Evolutionary conservation across 2,113 vertebrate genomes (phyloP), one percentile per base, ranked within the genome.

Genomic region (Hippopotamus amphibius): DNA sequence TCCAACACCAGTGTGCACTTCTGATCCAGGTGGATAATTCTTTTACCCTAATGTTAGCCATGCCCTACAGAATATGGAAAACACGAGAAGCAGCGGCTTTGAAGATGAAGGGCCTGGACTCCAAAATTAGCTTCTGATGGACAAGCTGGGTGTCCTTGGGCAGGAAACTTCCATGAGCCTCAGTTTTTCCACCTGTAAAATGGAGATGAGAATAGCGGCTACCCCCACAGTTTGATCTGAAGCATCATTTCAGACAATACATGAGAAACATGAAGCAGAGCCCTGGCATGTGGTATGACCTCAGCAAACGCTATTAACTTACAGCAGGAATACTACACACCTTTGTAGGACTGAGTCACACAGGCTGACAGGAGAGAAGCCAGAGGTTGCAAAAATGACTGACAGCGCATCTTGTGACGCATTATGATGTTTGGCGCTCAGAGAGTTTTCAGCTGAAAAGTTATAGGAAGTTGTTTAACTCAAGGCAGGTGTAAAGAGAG

Each of bases 371-470:
- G 61, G 55, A 30, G 59, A 81, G 43, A 61, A 65, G 33, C 61
- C 28, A 19, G 33, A 57, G 19, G n/a, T 16, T 10, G 41, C 16
- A 11, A 74, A 41, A n/a, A 24, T 6, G 19, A 46, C n/a, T 26
- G 24, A 14, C 33, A 1, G 0, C 0, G 6, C 5, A 14, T 12
- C 11, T 26, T 6, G 50, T 9, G 28, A 30, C 21, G 33, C 55
- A 26, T 43, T 28, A 13, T 37, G 26, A 76, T 9, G 3, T 15
- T 7, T 33, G 0, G 1, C 26, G 76, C 71, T 74, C 5, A 11
- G 37, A 43, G 55, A 37, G 17, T 55, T 89, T 72, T 48, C 82
- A 88, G 0, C 26, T 16, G 41, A 50, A 83, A 84, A 76, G 28
- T 50, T 68, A 16, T 0, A 66, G 3, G 80, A 57, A 14, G 6